Base-by-base conservation (phyloP, 2,888 invertebrate genomes). In the Drosophila borealis region DNA sequence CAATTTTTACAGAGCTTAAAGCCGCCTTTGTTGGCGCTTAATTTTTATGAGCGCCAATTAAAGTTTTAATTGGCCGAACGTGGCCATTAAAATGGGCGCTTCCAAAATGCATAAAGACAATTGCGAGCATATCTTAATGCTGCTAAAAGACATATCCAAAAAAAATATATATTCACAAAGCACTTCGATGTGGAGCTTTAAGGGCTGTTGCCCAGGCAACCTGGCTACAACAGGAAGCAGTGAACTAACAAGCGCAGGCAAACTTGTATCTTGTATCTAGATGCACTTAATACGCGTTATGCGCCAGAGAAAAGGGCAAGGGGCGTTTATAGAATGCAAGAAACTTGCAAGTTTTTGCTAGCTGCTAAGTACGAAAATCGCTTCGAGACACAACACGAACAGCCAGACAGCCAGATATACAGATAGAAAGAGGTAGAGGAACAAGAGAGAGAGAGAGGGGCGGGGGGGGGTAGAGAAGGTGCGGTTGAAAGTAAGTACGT, bases 301-400 rank as follows among this genome's bases (percentile, higher is more conserved):
- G 70, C 62, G 71, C 53, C 51, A 50, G 56, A 50, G 74, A 56
- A 34, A 55, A 60, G 65, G 51, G 68, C 46, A 45, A 41, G 50
- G 44, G 59, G 65, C 54, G 50, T 10, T 21, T 36, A 17, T 14
- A 13, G 49, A 64, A 49, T 75, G 73, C 67, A 70, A 75, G 72
- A 78, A 75, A 78, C 82, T 84, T 79, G 82, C 85, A 84, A 86
- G 67, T 76, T 84, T 75, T 70, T 76, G 71, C 74, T 60, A 46
- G 66, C 67, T 80, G 76, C 71, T 85, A 86, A 85, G 89, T 85
- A 88, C 57, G 72, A 88, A 85, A 85, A 86, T 71, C 81, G 88
- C 84, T 80, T 37, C 83, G 53, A 88, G 87, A 78, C 85, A 74
- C 68, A 41, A 44, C 68, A 41, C 21, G 51, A 45, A 21, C 44